Evolutionary conservation across 2,888 invertebrate genomes (phyloP).

Genomic region (Folsomia manolachei): DNA sequence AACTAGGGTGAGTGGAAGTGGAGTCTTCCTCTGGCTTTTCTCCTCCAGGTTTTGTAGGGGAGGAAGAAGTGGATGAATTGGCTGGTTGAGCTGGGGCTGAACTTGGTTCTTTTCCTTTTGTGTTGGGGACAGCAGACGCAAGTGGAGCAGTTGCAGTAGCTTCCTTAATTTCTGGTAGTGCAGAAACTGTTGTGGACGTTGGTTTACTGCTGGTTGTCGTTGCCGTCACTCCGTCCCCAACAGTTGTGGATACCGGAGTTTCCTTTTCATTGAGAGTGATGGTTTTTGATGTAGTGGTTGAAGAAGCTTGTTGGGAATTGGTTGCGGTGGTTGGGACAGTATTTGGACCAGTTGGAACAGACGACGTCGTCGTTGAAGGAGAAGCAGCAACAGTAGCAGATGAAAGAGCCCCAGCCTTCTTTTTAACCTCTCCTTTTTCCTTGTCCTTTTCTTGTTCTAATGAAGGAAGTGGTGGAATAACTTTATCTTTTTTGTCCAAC

Average conservation of each 20-base stretch:
- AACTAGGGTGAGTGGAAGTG: not conserved
- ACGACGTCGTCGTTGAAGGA: too few species aligned
- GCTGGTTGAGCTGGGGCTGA: too few species aligned
- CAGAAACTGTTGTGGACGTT: not conserved
- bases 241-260: not conserved
- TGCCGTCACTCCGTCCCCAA: not conserved
- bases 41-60: too few species aligned
- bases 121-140: not conserved
- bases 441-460: slow-evolving; percentile 1
- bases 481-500: too few species aligned
- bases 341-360: too few species aligned
- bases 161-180: not conserved
- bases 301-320: too few species aligned
- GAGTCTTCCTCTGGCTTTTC: not conserved
- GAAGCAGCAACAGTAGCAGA: not conserved
- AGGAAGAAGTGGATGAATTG: too few species aligned
- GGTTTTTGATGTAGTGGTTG: too few species aligned
- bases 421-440: slow-evolving; percentile 17
- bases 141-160: not conserved
- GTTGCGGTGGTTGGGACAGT: too few species aligned
- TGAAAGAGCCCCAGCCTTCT: slow-evolving; percentile 11
- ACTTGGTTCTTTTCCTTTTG: not conserved
- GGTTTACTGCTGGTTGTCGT: not conserved
- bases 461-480: too few species aligned
- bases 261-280: not conserved